Base-by-base conservation (phyloP, 2,888 invertebrate species). In the Meteorus colon region DNA sequence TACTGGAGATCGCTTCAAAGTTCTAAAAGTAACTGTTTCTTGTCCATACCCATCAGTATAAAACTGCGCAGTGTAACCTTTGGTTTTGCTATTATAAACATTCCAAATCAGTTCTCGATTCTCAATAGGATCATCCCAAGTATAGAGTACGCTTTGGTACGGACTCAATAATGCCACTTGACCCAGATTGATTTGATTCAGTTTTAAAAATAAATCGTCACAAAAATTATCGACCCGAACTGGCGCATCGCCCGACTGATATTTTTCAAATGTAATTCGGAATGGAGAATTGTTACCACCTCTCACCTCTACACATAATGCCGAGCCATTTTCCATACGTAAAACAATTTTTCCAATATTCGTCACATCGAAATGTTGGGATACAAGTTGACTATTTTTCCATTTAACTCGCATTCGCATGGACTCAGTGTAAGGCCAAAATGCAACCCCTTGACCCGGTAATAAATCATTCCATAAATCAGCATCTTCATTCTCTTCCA, bases 401-500 rank as follows among this genome's bases (percentile, higher is more conserved):
- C 93, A 94, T 89, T 96, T 95, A 82, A 95, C 94, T 83, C 94
- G 94, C 94, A 96, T 94, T 81, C 92, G 92, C 94, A 95, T 94
- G 0, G 94, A 94, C 78, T 94, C 94, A 0, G 96, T 96, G 83
- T 94, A 94, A 0, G 96, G 96, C 96, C 96, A 96, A 89, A 95
- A 96, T 8, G 95, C 92, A 19, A 93, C 81, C 77, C 94, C 94
- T 89, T 95, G 94, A 77, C 92, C 92, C 0, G 94, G 93, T 0
- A 92, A 90, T 24, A 96, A 90, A 90, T 96, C 96, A 70, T 94
- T 92, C 96, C 96, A 96, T 12, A 96, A 90, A 89, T 96, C 96
- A 0, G 95, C 95, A 60, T 94, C 93, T 86, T 96, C 96, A 85
- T 96, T 96, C 87, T 95, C 94, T 86, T 96, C 96, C 96, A 96